Evolutionary conservation across 2,797 vertebrate species (phyloP).

Genomic region (Borostomias antarcticus): DNA sequence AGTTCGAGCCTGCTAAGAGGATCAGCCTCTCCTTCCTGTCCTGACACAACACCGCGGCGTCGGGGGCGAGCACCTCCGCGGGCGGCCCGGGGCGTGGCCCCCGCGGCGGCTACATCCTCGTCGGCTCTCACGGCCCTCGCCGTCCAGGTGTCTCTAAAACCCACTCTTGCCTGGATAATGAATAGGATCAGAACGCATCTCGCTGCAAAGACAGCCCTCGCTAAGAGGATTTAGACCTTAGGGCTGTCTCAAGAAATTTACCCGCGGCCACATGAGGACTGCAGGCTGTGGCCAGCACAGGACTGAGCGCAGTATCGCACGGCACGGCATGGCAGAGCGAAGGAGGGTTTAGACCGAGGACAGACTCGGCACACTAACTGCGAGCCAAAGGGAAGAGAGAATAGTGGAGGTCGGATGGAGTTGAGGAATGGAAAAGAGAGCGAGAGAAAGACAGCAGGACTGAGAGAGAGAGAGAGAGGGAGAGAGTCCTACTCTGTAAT

Average conservation of each 20-base stretch:
- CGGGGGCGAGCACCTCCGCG: slow-evolving; percentile 27
- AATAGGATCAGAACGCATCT: slow-evolving; percentile 46
- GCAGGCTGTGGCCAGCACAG: neutral
- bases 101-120: slow-evolving; percentile 11
- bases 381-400: neutral
- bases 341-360: neutral
- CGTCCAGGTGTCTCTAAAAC: neutral
- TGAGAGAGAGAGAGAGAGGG: slow-evolving; percentile 11
- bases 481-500: slow-evolving; percentile 47
- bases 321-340: too few relatives aligned
- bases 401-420: too few relatives aligned
- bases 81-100: slow-evolving; percentile 22
- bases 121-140: slow-evolving; percentile 19
- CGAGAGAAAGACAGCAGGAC: neutral
- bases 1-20: slow-evolving; percentile 69
- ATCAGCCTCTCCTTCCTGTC: slow-evolving; percentile 68
- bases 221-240: slow-evolving; percentile 70
- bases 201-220: slow-evolving; percentile 54
- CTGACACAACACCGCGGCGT: too few relatives aligned
- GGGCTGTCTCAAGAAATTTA: slow-evolving; percentile 48
- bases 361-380: neutral
- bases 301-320: too few relatives aligned
- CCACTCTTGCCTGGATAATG: slow-evolving; percentile 26
- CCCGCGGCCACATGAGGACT: slow-evolving; percentile 18
- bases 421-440: too few relatives aligned